phyloP scores from a whole-genome alignment of 2,888 invertebrate genomes.

The Tachystola acroxantha region DNA sequence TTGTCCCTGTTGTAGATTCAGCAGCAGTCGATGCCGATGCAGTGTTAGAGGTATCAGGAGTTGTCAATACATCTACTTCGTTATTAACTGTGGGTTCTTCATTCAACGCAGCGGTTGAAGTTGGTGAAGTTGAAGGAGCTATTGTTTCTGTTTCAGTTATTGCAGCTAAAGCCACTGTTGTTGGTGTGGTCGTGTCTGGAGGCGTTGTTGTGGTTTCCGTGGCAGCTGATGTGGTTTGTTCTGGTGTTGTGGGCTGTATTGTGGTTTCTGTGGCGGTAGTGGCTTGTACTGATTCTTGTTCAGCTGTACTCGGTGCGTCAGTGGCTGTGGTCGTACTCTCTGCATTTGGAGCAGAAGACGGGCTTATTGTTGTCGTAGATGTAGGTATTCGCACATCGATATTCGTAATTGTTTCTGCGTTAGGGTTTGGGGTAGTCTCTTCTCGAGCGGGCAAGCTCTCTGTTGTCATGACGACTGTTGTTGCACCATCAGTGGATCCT shows the following conservation, averaged over 20 bases:
- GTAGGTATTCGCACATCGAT: constrained; percentile 34
- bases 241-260: constrained; percentile 23
- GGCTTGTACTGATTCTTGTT: constrained; percentile 15
- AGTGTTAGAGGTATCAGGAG: constrained; percentile 12
- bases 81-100: constrained; percentile 35
- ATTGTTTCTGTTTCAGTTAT: constrained; percentile 10
- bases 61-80: constrained; percentile 27
- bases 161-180: constrained; percentile 5
- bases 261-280: constrained; percentile 17
- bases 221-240: constrained; percentile 1
- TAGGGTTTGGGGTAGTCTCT: constrained; percentile 48
- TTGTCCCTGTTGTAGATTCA: constrained; percentile 20
- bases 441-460: constrained; percentile 33
- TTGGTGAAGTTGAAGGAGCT: constrained; percentile 5
- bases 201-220: constrained; percentile 3
- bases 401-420: constrained; percentile 43
- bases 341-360: constrained; percentile 38
- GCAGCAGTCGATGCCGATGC: constrained; percentile 14
- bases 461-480: constrained; percentile 22
- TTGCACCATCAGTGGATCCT: constrained; percentile 15
- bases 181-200: background rate
- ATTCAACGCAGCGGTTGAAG: constrained; percentile 4
- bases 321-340: constrained; percentile 27
- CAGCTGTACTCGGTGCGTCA: constrained; percentile 11
- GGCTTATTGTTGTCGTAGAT: constrained; percentile 32